Evolutionary conservation across 2,888 invertebrate species (phyloP), one percentile per base, ranked within the genome.

Genomic region (Philereme vetulata): DNA sequence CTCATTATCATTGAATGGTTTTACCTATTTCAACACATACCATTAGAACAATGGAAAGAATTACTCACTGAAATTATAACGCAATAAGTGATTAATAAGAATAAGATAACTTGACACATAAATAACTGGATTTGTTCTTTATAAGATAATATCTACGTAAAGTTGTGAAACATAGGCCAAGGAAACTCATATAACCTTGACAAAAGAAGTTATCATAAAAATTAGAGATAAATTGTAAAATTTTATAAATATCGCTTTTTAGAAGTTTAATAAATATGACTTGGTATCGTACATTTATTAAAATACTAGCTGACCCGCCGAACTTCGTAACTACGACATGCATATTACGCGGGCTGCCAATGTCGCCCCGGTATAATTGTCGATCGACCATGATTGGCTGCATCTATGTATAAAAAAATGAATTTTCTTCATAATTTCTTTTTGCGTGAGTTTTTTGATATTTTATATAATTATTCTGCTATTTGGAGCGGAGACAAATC

Each of bases 81-180:
- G 62, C 60, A 65, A 64, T 54, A 47, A 52, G 48, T 58, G 34
- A 44, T 35, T 43, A 51, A 43, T 48, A 58, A 55, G 32, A 60
- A 50, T 62, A 47, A 62, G 60, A 62, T 51, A 56, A 68, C 68
- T 70, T 69, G 70, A 70, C 70, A 68, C 52, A 67, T 57, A 63
- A 56, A 38, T 57, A 40, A 47, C 49, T 46, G 49, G 53, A 62
- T 74, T 56, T 76, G 77, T 74, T 72, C 74, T 69, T 78, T 75
- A 76, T 75, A 77, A 59, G 77, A 83, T 83, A 81, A 68, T 60
- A 47, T 47, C n/a, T 10, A 4, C 5, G 61, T 62, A 69, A 65
- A 75, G 76, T 88, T 88, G 85, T 79, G 84, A 80, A 85, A 86
- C 77, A 72, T 72, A 74, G 84, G 84, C 85, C 86, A 88, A 86